These are phyloP conservation scores for Aspidiotus rigidus DNA, from an alignment of 2,888 invertebrate species.

Conservation along the genomic window DNA sequence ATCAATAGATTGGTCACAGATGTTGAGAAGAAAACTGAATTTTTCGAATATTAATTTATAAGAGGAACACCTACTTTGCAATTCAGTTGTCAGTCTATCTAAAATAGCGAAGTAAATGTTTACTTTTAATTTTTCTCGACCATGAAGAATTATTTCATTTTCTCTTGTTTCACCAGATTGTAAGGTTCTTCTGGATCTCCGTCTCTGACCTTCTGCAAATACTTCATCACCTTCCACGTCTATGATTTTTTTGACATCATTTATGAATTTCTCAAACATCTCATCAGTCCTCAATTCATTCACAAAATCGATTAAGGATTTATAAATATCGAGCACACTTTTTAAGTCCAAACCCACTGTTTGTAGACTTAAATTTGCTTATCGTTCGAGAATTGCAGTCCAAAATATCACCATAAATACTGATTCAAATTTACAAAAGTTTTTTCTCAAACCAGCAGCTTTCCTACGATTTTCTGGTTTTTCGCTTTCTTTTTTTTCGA, in stretches of 20 bases:
- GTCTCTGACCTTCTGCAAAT: neutral
- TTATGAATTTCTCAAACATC: constrained; percentile 1
- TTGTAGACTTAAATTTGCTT: neutral
- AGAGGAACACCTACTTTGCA: neutral
- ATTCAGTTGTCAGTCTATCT: neutral
- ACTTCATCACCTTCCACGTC: neutral
- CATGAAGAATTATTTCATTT: neutral
- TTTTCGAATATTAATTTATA: neutral
- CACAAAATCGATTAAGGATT: neutral
- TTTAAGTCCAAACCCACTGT: neutral
- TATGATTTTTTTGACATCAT: neutral
- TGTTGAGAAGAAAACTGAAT: neutral
- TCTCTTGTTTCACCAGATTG: neutral
- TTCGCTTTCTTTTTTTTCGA: neutral
- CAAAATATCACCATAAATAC: neutral
- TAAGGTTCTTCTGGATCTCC: neutral
- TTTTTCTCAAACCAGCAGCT: neutral
- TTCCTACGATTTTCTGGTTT: neutral
- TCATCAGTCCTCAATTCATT: neutral
- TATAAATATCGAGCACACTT: neutral
- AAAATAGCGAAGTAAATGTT: neutral
- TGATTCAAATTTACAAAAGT: neutral
- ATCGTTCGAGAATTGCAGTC: neutral
- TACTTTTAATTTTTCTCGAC: neutral
- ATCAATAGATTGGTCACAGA: neutral